Evolutionary conservation across 2,797 vertebrate species (phyloP).

Genomic region (Oceanodroma leucorhoa): DNA sequence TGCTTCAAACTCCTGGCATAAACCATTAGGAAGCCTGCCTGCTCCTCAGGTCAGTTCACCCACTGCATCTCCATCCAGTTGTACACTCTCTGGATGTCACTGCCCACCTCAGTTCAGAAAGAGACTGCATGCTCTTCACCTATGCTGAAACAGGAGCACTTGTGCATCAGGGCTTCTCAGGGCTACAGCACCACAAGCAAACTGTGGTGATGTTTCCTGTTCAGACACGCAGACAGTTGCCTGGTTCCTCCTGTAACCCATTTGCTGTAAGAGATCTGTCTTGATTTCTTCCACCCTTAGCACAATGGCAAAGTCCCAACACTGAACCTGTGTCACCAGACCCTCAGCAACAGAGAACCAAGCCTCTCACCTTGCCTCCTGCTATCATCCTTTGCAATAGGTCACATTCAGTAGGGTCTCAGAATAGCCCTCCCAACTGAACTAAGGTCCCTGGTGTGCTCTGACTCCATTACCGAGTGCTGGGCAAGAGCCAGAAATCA

Average conservation of each 20-base stretch:
- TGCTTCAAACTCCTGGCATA: background rate
- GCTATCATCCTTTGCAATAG: background rate
- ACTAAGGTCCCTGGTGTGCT: background rate
- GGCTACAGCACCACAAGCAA: background rate
- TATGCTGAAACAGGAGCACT: background rate
- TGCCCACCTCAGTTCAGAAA: background rate
- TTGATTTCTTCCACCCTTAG: background rate
- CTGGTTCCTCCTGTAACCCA: background rate
- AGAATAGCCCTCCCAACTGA: background rate
- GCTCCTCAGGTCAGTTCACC: background rate
- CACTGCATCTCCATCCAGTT: background rate
- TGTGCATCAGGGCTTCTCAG: background rate
- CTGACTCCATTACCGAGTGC: background rate
- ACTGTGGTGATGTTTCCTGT: background rate
- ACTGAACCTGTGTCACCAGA: background rate
- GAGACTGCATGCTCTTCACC: background rate
- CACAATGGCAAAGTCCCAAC: background rate
- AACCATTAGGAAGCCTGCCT: background rate
- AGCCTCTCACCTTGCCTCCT: background rate
- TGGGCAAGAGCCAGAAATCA: background rate
- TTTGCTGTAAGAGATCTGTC: background rate
- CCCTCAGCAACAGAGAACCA: background rate
- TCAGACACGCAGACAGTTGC: background rate
- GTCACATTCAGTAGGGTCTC: background rate
- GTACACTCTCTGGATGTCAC: fast-evolving